A percentile compares a stretch with the other conserved stretches of the same genome.
phyloP scores from a whole-genome alignment of 1,140 invertebrate genomes.

The Ditylenchus dipsaci region DNA sequence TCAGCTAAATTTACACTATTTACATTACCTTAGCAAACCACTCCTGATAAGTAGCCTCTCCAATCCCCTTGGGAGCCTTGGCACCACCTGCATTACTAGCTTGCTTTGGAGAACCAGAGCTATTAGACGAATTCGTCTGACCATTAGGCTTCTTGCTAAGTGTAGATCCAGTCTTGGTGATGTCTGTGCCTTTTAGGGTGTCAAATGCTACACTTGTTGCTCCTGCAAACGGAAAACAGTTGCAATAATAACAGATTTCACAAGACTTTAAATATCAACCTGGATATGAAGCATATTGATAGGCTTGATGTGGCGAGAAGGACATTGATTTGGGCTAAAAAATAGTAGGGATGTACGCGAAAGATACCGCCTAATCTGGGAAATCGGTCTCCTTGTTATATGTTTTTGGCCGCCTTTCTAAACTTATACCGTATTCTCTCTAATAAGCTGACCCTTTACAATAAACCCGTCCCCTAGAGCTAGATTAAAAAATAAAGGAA shows the following conservation, averaged over 20 bases:
- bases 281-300: constrained; percentile 24
- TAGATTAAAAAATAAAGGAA: no score
- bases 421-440: no score
- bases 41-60: constrained; percentile 54
- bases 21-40: constrained; percentile 43
- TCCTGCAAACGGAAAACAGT: not conserved
- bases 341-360: not conserved
- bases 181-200: constrained; percentile 20
- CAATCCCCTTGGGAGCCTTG: constrained; percentile 43
- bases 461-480: not conserved
- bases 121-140: constrained; percentile 23
- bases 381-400: no score
- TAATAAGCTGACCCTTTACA: no score
- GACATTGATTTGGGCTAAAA: constrained; percentile 22
- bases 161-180: constrained; percentile 27
- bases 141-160: constrained; percentile 24
- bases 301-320: constrained; percentile 31
- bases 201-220: constrained; percentile 13
- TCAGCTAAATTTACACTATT: no score
- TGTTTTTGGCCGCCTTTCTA: no score
- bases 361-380: no score
- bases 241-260: not conserved
- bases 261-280: not conserved
- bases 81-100: constrained; percentile 13
- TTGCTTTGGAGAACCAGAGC: constrained; percentile 1